A percentile compares a stretch with the other conserved stretches of the same genome.
Conservation (phyloP, 2,797 vertebrate genomes). For the Ctenopoma kingsleyae region DNA sequence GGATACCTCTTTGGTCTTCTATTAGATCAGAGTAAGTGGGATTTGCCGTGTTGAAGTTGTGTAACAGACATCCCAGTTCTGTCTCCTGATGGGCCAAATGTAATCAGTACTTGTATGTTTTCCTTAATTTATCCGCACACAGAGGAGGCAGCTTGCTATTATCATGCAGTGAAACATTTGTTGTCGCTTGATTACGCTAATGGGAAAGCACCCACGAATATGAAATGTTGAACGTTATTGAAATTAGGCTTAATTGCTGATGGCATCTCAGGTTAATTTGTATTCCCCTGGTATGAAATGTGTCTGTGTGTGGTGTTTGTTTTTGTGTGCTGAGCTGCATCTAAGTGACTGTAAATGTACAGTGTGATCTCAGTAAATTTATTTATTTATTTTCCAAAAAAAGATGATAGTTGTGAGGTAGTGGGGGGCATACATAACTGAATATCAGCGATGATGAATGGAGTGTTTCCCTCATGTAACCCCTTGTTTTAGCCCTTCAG, state of each 20-base stretch:
- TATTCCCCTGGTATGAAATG: slow-evolving; percentile 82
- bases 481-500: slow-evolving; percentile 45
- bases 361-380: slow-evolving; percentile 38
- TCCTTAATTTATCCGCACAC: slow-evolving; percentile 77
- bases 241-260: slow-evolving; percentile 89
- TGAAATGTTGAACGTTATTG: slow-evolving; percentile 87
- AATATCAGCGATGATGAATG: slow-evolving; percentile 49
- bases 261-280: slow-evolving; percentile 88
- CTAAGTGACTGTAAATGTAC: slow-evolving; percentile 64
- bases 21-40: slow-evolving; percentile 72
- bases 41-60: slow-evolving; percentile 53
- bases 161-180: slow-evolving; percentile 87
- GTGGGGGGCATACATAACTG: slow-evolving; percentile 27
- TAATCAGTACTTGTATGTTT: slow-evolving; percentile 82
- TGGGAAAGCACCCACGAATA: slow-evolving; percentile 83
- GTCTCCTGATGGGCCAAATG: slow-evolving; percentile 73
- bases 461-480: slow-evolving; percentile 32
- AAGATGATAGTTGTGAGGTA: slow-evolving; percentile 15
- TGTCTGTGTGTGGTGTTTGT: slow-evolving; percentile 74
- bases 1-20: slow-evolving; percentile 47
- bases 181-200: slow-evolving; percentile 88
- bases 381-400: slow-evolving; percentile 47
- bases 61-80: slow-evolving; percentile 45
- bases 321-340: slow-evolving; percentile 68
- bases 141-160: slow-evolving; percentile 79